Conservation (phyloP, 2,888 invertebrate genomes). For the Serrognathus titanus region DNA sequence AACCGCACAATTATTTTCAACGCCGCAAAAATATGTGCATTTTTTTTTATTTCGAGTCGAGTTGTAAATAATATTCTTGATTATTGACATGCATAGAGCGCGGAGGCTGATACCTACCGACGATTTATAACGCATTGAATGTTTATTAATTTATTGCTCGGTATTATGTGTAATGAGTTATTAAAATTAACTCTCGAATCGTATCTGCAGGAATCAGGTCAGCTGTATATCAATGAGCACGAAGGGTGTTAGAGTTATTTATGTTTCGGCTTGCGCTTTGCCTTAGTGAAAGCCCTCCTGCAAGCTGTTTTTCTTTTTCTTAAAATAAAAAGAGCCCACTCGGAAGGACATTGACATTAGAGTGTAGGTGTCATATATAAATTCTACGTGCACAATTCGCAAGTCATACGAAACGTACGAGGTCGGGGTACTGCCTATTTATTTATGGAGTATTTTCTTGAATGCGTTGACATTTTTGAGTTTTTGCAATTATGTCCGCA, state of each 20-base stretch:
- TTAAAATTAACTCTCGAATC: slow-evolving; percentile 14
- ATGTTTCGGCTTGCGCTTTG: neutral
- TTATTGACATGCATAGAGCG: slow-evolving; percentile 5
- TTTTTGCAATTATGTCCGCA: too few relatives aligned
- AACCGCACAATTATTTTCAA: too few relatives aligned
- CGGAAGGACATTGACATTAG: neutral
- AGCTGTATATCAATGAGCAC: slow-evolving; percentile 6
- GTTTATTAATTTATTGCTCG: slow-evolving; percentile 15
- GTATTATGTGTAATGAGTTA: slow-evolving; percentile 15
- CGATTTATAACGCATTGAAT: slow-evolving; percentile 12
- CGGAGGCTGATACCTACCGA: neutral
- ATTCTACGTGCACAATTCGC: too few relatives aligned
- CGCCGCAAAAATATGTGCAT: too few relatives aligned
- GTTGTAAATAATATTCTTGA: too few relatives aligned
- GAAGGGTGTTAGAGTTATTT: slow-evolving; percentile 2
- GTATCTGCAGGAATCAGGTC: slow-evolving; percentile 10
- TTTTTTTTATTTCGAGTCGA: too few relatives aligned
- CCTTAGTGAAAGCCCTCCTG: neutral
- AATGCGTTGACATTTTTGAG: too few relatives aligned
- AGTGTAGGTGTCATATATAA: neutral
- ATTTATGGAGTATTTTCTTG: too few relatives aligned
- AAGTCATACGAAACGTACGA: too few relatives aligned
- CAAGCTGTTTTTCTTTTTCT: too few relatives aligned
- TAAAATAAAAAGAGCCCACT: neutral
- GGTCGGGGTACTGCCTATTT: too few relatives aligned